Evolutionary conservation across 2,797 vertebrate species (phyloP).

Genomic region (Rhincodon typus): DNA sequence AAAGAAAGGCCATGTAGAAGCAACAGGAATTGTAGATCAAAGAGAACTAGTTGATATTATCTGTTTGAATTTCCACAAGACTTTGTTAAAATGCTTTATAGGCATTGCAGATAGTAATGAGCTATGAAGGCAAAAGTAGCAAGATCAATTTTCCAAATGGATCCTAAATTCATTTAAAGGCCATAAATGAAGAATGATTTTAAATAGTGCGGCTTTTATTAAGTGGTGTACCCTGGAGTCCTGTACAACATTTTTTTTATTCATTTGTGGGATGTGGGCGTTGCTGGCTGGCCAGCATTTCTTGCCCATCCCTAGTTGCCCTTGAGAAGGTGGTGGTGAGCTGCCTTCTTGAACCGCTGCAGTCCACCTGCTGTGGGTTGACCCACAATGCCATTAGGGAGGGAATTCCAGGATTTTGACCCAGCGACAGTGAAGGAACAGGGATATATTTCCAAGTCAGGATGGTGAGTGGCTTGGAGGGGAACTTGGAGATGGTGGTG

Average conservation of each 20-base stretch:
- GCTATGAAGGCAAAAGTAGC: not conserved
- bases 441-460: too few relatives aligned
- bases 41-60: not conserved
- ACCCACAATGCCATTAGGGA: too few relatives aligned
- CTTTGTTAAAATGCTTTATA: not conserved
- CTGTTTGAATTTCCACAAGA: not conserved
- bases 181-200: not conserved
- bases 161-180: not conserved
- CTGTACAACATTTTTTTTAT: not conserved
- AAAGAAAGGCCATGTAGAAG: not conserved
- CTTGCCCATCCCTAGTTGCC: too few relatives aligned
- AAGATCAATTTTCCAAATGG: not conserved
- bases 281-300: too few relatives aligned
- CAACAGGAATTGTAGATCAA: not conserved
- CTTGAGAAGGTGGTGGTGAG: too few relatives aligned
- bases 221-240: not conserved
- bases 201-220: not conserved
- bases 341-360: too few relatives aligned
- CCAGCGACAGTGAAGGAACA: too few relatives aligned
- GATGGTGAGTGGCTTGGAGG: too few relatives aligned
- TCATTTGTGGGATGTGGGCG: too few relatives aligned
- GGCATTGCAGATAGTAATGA: not conserved
- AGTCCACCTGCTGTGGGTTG: too few relatives aligned
- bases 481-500: too few relatives aligned
- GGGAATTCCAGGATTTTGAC: too few relatives aligned